Evolutionary conservation across 2,888 invertebrate genomes (phyloP).

Genomic region (Venustoraphidia nigricollis): DNA sequence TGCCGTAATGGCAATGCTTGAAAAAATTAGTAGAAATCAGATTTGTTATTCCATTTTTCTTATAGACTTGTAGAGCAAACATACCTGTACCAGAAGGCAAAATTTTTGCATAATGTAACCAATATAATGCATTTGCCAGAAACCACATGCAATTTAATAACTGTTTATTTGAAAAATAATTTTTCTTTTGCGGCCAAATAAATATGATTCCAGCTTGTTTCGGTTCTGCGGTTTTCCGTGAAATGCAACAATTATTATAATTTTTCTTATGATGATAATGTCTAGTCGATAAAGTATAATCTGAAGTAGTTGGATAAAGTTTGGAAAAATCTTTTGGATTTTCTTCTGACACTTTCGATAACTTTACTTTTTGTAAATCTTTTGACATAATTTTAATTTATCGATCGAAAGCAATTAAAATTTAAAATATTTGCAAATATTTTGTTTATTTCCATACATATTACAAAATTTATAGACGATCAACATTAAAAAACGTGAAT

Average conservation of each 20-base stretch:
- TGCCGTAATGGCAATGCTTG: constrained; percentile 18
- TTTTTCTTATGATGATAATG: neutral
- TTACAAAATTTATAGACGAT: no score
- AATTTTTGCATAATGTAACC: constrained; percentile 18
- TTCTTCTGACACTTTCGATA: neutral
- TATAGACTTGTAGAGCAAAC: neutral
- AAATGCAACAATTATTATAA: neutral
- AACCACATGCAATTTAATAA: constrained; percentile 17
- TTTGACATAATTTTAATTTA: neutral
- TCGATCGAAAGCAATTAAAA: neutral
- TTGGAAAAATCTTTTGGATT: no score
- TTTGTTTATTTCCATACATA: neutral
- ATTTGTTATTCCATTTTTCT: neutral
- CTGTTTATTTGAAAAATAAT: constrained; percentile 14
- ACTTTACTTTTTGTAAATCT: neutral
- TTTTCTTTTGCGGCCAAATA: constrained; percentile 15
- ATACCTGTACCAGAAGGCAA: constrained; percentile 20
- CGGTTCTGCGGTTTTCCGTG: neutral
- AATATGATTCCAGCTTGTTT: constrained; percentile 16
- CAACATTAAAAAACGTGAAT: no score
- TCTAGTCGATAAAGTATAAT: no score
- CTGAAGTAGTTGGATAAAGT: no score
- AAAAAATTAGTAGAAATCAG: constrained; percentile 5
- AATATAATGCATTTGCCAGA: constrained; percentile 20
- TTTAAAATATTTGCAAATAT: neutral